Evolutionary conservation across 2,797 vertebrate species (phyloP).

Genomic region (Anomalospiza imberbis): DNA sequence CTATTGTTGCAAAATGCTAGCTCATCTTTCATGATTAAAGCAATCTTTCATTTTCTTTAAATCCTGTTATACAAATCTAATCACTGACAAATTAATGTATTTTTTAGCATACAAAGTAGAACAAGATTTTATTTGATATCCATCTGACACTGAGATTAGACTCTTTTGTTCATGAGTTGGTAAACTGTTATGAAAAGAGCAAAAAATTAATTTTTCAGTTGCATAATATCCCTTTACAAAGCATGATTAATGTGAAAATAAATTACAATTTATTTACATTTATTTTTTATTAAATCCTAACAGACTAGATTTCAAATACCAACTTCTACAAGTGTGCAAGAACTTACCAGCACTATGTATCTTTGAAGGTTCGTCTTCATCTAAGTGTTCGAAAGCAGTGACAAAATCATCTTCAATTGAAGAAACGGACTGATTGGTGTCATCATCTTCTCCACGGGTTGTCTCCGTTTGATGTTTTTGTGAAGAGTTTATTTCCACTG

Average conservation of each 20-base stretch:
- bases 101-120: not conserved
- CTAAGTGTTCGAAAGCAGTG: conserved; percentile 94
- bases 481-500: conserved; percentile 80
- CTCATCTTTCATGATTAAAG: not conserved
- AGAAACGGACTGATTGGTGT: conserved; percentile 96
- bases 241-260: not conserved
- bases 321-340: not conserved
- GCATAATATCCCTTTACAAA: not conserved
- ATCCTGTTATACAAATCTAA: not conserved
- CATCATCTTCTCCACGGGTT: conserved; percentile 86
- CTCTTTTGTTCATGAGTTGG: not conserved
- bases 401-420: conserved; percentile 99
- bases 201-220: not conserved
- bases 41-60: not conserved
- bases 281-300: not conserved
- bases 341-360: conserved; percentile 55
- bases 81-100: not conserved
- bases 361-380: conserved; percentile 86
- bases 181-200: not conserved
- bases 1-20: not conserved
- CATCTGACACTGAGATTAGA: not conserved
- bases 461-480: conserved; percentile 74
- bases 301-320: not conserved
- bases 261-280: not conserved
- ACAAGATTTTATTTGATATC: not conserved